Evolutionary conservation across 2,113 vertebrate species (phyloP).

Genomic region (Malurus melanocephalus): DNA sequence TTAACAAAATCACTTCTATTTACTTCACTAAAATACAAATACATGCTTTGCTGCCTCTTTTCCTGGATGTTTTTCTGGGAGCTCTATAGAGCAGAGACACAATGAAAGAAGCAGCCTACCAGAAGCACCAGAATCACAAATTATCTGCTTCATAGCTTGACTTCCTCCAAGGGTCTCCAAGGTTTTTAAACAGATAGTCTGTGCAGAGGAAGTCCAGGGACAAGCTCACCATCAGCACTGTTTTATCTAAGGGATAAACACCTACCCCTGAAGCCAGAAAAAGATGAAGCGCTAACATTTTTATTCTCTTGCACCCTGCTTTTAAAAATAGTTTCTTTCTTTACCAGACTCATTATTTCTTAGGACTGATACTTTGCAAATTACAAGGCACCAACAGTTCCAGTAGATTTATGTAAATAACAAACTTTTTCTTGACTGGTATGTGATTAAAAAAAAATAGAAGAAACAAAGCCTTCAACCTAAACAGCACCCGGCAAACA

Average conservation of each 20-base stretch:
- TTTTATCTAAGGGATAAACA: conserved; percentile 37
- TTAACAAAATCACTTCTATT: background rate
- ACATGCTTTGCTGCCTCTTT: background rate
- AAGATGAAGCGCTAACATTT: background rate
- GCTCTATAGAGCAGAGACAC: background rate
- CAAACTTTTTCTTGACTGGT: background rate
- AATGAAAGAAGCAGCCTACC: conserved; percentile 29
- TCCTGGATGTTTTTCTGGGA: conserved; percentile 12
- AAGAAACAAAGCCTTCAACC: background rate
- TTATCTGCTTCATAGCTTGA: conserved; percentile 45
- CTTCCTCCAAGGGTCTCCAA: conserved; percentile 47
- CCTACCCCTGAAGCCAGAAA: background rate
- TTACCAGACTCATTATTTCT: background rate
- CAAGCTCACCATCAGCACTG: conserved; percentile 43
- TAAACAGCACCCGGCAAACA: background rate
- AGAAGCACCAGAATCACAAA: conserved; percentile 29
- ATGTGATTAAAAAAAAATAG: background rate
- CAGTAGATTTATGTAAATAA: background rate
- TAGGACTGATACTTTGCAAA: background rate
- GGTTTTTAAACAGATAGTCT: conserved; percentile 48
- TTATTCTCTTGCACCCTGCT: background rate
- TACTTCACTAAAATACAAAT: background rate
- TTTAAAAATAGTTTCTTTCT: background rate
- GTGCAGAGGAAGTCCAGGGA: conserved; percentile 51
- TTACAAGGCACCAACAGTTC: background rate